Conservation (phyloP, 2,888 invertebrate genomes). For the Drosophila histrio region DNA sequence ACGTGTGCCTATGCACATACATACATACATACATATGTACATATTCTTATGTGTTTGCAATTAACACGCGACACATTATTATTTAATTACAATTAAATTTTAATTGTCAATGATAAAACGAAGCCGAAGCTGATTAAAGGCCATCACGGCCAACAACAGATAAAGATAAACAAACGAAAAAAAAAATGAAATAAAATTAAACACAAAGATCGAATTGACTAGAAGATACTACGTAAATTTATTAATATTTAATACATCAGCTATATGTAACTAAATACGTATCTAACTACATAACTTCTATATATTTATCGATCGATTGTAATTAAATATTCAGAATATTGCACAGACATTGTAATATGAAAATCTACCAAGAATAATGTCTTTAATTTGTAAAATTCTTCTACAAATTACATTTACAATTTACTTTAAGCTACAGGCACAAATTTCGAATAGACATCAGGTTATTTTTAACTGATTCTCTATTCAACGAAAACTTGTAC, state of each 20-base stretch:
- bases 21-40: background rate
- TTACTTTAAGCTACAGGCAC: background rate
- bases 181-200: background rate
- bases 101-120: constrained; percentile 47
- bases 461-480: too few relatives aligned
- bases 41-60: constrained; percentile 1
- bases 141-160: background rate
- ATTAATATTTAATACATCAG: too few relatives aligned
- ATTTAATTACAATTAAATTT: constrained; percentile 55
- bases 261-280: too few relatives aligned
- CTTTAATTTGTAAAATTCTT: background rate
- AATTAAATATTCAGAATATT: too few relatives aligned
- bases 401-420: background rate
- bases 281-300: too few relatives aligned
- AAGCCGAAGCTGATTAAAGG: constrained; percentile 26
- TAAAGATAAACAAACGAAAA: background rate
- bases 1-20: background rate
- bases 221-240: background rate
- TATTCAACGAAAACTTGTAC: background rate
- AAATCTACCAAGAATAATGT: background rate
- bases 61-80: constrained; percentile 41
- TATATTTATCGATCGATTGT: too few relatives aligned
- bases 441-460: too few relatives aligned
- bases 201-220: background rate
- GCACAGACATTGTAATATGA: too few relatives aligned